phyloP scores from a whole-genome alignment of 2,888 invertebrate species.

The Tribolium freemani region DNA sequence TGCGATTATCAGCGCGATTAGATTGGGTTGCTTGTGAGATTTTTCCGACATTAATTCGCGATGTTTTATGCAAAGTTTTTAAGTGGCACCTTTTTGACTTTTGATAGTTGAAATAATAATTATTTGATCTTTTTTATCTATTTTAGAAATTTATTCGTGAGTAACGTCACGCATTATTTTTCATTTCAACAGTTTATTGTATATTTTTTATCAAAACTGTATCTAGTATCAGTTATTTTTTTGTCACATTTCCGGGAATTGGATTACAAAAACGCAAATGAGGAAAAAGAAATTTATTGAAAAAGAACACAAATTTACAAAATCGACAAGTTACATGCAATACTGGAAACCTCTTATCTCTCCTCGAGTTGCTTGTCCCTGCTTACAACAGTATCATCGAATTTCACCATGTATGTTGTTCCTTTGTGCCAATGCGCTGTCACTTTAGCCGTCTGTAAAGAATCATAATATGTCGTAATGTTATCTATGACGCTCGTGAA shows the following conservation, averaged over 20 bases:
- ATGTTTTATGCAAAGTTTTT: not conserved
- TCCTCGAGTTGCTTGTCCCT: constrained; percentile 94
- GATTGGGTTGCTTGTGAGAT: not conserved
- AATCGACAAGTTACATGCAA: not conserved
- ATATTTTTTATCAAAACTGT: no score
- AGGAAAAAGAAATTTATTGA: not conserved
- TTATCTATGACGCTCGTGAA: not conserved
- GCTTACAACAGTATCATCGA: constrained; percentile 92
- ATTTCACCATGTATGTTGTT: constrained; percentile 98
- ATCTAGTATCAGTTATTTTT: no score
- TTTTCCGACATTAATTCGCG: not conserved
- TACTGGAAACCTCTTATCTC: constrained; percentile 70
- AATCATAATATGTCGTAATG: not conserved
- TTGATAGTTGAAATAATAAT: not conserved
- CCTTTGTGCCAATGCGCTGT: constrained; percentile 99
- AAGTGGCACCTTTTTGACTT: not conserved
- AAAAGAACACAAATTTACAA: not conserved
- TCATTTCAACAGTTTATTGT: not conserved
- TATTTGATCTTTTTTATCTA: not conserved
- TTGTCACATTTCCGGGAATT: no score
- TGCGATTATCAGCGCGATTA: not conserved
- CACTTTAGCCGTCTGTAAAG: constrained; percentile 94
- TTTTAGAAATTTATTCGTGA: not conserved
- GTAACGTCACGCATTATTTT: not conserved
- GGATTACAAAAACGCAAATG: no score